These are phyloP conservation scores for Lichenostomus cassidix DNA, from an alignment of 2,113 vertebrate genomes.

Conservation along the genomic window DNA sequence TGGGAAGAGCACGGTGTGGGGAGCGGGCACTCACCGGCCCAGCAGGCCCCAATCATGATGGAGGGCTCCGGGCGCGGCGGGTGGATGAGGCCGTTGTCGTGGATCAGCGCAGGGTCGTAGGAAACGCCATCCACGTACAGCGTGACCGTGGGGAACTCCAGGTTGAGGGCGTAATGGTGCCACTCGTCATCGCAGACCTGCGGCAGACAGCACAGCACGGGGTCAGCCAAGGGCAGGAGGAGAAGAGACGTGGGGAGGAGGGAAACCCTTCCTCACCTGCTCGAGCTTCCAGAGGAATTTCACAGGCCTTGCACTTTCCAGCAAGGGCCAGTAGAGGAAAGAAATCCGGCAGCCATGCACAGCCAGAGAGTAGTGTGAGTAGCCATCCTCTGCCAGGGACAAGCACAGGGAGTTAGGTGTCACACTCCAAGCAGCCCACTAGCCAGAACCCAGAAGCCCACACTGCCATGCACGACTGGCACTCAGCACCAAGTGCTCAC, in stretches of 20 bases:
- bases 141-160: slow-evolving; percentile 93
- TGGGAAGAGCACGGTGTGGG: neutral
- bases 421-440: neutral
- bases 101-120: slow-evolving; percentile 95
- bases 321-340: slow-evolving; percentile 94
- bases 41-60: slow-evolving; percentile 94
- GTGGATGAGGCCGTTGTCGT: slow-evolving; percentile 94
- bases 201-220: neutral
- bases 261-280: slow-evolving; percentile 80
- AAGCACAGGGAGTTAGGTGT: neutral
- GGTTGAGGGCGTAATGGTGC: slow-evolving; percentile 95
- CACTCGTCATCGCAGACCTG: slow-evolving; percentile 96
- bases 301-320: slow-evolving; percentile 90
- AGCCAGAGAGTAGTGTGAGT: slow-evolving; percentile 92
- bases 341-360: slow-evolving; percentile 95
- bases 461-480: fast-evolving
- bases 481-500: neutral
- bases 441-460: neutral
- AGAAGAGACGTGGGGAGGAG: neutral
- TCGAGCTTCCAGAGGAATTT: slow-evolving; percentile 99
- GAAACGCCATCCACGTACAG: slow-evolving; percentile 94
- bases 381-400: slow-evolving; percentile 84
- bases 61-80: slow-evolving; percentile 82
- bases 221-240: neutral
- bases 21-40: slow-evolving; percentile 67